Evolutionary conservation across 2,113 vertebrate genomes (phyloP), one percentile per base, ranked within the genome.

Genomic region (Oreochromis niloticus): DNA sequence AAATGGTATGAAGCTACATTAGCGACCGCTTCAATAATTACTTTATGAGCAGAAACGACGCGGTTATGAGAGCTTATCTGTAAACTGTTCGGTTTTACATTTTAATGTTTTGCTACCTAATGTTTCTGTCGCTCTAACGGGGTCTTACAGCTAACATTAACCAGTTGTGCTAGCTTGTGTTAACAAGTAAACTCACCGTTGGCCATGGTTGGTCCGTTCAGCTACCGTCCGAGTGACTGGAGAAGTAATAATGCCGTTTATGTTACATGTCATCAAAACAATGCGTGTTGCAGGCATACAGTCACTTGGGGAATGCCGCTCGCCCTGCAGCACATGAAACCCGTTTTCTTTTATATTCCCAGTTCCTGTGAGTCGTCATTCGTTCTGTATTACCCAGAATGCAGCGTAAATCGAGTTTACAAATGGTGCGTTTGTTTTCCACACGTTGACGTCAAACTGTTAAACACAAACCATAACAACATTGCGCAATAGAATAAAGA

Each of bases 101-200:
- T 32, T 13, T 66, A 66, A 32, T 78, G 2, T 32, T 75, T 12
- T 66, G 7, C 19, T 66, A 39, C 2, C 30, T 27, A 81, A 56
- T 19, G 19, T 7, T 22, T 56, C 16, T 79, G 22, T 50, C 16
- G 41, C 24, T 68, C 9, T 24, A 50, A 39, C 9, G 0, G 9
- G 24, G 7, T 79, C 12, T 48, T 7, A 4, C 13, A 34, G 87
- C 82, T 87, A 93, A 30, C 88, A 39, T 41, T 90, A 89, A 73
- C 85, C 17, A 39, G 1, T 8, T 3, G 7, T 30, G 87, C 84
- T 92, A 86, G 59, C 75, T 22, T 3, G 5, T n/a, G 32, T 22
- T 10, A 52, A 30, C 5, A 7, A 9, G 1, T 36, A 24, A 54
- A 90, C 95, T 95, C 68, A 96, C 95, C 92, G 1, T 82, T 91